Evolutionary conservation across 2,888 invertebrate genomes (phyloP).

Genomic region (Coenonympha glycerion): DNA sequence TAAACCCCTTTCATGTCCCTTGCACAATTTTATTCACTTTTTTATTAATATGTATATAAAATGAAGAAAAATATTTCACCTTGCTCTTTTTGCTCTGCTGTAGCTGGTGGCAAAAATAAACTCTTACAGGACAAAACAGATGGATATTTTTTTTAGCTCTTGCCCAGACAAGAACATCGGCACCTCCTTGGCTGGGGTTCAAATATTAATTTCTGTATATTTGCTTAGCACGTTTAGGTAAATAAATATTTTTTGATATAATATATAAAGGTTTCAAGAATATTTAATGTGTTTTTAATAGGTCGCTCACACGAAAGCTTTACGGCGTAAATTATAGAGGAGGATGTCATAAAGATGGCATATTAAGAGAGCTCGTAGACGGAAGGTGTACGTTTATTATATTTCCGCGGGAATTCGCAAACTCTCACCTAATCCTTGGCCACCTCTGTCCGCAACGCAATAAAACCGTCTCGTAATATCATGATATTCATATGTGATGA

Average conservation of each 20-base stretch:
- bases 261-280: not conserved
- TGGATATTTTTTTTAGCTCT: no score
- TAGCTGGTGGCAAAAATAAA: no score
- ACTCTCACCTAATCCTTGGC: slow-evolving; percentile 49
- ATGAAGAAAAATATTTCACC: no score
- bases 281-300: slow-evolving; percentile 9
- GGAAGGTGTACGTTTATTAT: slow-evolving; percentile 53
- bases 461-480: slow-evolving; percentile 64
- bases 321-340: slow-evolving; percentile 30
- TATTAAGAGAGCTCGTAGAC: slow-evolving; percentile 33
- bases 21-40: no score
- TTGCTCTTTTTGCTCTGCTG: no score
- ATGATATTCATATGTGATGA: slow-evolving; percentile 69
- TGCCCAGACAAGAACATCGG: no score
- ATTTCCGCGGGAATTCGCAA: slow-evolving; percentile 40
- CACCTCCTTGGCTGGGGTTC: no score
- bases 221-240: not conserved
- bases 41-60: no score
- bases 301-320: slow-evolving; percentile 28
- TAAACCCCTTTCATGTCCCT: no score
- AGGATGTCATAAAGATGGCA: slow-evolving; percentile 47
- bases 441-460: slow-evolving; percentile 62
- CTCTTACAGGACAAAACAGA: no score
- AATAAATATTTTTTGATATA: not conserved
- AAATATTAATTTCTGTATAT: not conserved